A percentile compares a stretch with the other conserved stretches of the same genome.
Evolutionary conservation across 1,140 invertebrate species (phyloP).

Genomic region (Drosophila obscura): DNA sequence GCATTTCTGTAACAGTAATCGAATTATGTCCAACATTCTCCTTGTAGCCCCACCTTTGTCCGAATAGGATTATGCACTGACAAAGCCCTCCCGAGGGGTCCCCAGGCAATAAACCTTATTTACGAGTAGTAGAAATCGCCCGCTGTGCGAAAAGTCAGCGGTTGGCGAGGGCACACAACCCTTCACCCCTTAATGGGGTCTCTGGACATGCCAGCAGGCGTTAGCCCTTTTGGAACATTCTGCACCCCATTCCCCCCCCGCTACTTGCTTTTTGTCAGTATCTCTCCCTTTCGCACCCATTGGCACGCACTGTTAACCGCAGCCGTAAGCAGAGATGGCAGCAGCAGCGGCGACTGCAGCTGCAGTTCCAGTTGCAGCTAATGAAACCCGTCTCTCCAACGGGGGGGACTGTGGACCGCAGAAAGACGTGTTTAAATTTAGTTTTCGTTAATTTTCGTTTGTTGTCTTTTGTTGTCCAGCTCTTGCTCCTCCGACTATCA

Average conservation of each 20-base stretch:
- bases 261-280: not conserved
- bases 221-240: constrained; percentile 16
- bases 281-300: too few relatives aligned
- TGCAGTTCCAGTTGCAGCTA: constrained; percentile 44
- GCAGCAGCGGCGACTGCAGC: not conserved
- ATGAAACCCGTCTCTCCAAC: constrained; percentile 45
- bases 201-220: constrained; percentile 18
- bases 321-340: constrained; percentile 10
- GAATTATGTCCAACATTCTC: constrained; percentile 34
- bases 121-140: constrained; percentile 15
- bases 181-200: constrained; percentile 40
- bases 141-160: constrained; percentile 53
- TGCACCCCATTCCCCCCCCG: not conserved
- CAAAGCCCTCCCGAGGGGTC: constrained; percentile 29
- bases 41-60: constrained; percentile 15
- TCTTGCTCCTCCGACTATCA: constrained; percentile 22
- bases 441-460: constrained; percentile 78
- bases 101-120: constrained; percentile 33
- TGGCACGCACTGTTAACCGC: too few relatives aligned
- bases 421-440: constrained; percentile 80
- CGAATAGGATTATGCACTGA: constrained; percentile 23
- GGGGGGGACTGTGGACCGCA: constrained; percentile 49
- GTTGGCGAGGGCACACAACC: constrained; percentile 41
- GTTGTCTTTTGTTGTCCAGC: constrained; percentile 53
- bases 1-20: too few relatives aligned